Evolutionary conservation across 2,797 vertebrate genomes (phyloP).

Genomic region (Tokudaia tokunoshimensis): DNA sequence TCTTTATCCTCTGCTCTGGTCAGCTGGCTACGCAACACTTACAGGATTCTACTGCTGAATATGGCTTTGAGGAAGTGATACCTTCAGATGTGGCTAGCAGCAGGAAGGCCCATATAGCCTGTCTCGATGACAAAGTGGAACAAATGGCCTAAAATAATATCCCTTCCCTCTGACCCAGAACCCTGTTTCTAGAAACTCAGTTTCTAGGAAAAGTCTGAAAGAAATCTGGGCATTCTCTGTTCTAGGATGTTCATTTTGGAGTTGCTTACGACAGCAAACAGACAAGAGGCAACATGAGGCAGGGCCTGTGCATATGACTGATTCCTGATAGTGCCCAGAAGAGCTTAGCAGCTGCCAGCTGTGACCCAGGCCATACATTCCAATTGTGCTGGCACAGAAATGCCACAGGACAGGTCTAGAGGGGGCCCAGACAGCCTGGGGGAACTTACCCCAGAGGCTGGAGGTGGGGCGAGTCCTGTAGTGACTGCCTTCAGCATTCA

Average conservation of each 20-base stretch:
- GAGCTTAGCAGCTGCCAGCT: not conserved
- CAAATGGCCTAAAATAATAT: not conserved
- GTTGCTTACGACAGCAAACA: not conserved
- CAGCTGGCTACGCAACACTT: fast-evolving
- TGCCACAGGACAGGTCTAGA: not conserved
- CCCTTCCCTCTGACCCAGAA: not conserved
- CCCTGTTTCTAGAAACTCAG: slow-evolving; percentile 30
- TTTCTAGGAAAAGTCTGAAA: slow-evolving; percentile 50
- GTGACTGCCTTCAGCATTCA: not conserved
- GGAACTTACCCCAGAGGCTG: not conserved
- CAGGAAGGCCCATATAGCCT: not conserved
- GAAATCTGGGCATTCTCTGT: not conserved
- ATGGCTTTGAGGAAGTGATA: not conserved
- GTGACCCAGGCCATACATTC: not conserved
- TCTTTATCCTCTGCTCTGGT: not conserved
- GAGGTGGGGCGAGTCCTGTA: not conserved
- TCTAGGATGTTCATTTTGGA: not conserved
- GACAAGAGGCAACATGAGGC: not conserved
- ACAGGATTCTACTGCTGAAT: not conserved
- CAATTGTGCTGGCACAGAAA: not conserved
- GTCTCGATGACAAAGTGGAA: not conserved
- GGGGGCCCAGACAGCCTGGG: not conserved
- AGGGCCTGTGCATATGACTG: not conserved
- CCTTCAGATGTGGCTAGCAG: not conserved
- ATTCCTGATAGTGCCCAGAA: not conserved